A percentile compares a stretch with the other conserved stretches of the same genome.
phyloP scores from a whole-genome alignment of 2,888 invertebrate genomes.

The Metalampra italica region DNA sequence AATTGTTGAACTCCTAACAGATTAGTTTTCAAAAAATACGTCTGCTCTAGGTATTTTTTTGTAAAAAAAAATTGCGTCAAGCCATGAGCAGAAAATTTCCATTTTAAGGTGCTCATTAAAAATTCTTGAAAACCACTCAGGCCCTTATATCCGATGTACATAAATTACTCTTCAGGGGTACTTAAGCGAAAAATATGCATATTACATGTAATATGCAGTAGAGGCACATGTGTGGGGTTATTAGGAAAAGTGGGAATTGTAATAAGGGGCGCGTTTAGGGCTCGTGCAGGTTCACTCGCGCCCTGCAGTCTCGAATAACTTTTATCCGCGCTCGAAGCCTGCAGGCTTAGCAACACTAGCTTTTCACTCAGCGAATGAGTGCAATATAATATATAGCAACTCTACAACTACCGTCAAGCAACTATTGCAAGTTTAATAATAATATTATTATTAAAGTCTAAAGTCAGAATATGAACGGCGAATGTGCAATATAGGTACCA shows the following conservation, averaged over 20 bases:
- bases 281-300: constrained; percentile 32
- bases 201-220: constrained; percentile 46
- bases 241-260: constrained; percentile 54
- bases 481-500: too few species aligned
- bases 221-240: constrained; percentile 45
- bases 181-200: constrained; percentile 56
- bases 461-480: too few species aligned
- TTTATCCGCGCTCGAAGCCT: constrained; percentile 1
- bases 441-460: too few species aligned
- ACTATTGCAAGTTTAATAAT: too few species aligned
- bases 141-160: constrained; percentile 52
- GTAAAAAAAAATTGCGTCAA: too few species aligned
- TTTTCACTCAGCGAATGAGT: too few species aligned
- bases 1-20: too few species aligned
- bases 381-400: too few species aligned
- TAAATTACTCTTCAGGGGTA: constrained; percentile 52
- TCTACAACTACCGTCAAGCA: too few species aligned
- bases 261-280: constrained; percentile 35
- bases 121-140: constrained; percentile 36
- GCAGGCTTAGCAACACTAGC: not conserved
- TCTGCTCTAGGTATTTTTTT: too few species aligned
- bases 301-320: constrained; percentile 9
- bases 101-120: constrained; percentile 14
- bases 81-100: too few species aligned
- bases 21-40: too few species aligned